Percentiles rank a stretch among this genome's conserved stretches.
Evolutionary conservation across 1,140 invertebrate species (phyloP).

Genomic region (Lepidotrigona ventralis): DNA sequence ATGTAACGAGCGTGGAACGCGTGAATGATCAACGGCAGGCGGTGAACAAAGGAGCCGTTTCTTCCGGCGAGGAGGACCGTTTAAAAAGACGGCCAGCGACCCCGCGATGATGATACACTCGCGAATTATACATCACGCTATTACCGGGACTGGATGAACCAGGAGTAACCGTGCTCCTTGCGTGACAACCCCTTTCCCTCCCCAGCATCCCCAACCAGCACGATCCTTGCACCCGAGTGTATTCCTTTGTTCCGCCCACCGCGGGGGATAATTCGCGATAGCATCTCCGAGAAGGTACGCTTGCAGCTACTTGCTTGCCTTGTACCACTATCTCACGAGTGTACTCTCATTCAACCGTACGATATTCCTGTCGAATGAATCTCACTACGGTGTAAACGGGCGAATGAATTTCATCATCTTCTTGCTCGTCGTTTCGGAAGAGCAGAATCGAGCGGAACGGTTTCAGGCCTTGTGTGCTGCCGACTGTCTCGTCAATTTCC

Average conservation of each 20-base stretch:
- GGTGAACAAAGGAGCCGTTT: conserved; percentile 39
- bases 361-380: background rate
- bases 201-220: too few relatives aligned
- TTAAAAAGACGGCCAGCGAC: conserved; percentile 52
- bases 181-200: background rate
- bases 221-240: background rate
- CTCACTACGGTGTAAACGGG: background rate
- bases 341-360: background rate
- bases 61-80: conserved; percentile 12
- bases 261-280: conserved; percentile 16
- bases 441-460: too few relatives aligned
- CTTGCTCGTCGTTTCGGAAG: too few relatives aligned
- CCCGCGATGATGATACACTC: conserved; percentile 46
- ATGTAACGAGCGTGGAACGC: conserved; percentile 42
- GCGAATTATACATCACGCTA: conserved; percentile 50
- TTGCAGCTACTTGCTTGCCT: background rate
- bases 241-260: background rate
- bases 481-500: too few relatives aligned
- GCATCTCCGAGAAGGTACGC: background rate
- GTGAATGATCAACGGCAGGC: conserved; percentile 50
- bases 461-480: too few relatives aligned
- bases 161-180: background rate
- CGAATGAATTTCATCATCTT: background rate
- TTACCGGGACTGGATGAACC: background rate
- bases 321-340: background rate